phyloP scores from a whole-genome alignment of 2,888 invertebrate genomes.

The Tenthredo scrophulariae region DNA sequence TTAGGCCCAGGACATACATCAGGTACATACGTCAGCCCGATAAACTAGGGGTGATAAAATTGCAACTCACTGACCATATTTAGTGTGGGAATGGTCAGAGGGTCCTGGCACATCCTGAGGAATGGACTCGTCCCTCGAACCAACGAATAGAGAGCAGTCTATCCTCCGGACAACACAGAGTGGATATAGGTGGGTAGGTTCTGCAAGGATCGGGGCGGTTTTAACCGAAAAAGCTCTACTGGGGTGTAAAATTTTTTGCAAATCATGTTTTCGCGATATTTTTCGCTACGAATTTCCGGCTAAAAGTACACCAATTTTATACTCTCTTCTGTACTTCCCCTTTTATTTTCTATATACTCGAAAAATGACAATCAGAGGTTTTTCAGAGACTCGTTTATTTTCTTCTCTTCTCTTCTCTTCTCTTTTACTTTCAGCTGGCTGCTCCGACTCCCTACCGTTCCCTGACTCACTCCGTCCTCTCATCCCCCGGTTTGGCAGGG shows the following conservation, averaged over 20 bases:
- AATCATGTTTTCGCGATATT: not conserved
- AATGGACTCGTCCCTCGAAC: constrained; percentile 41
- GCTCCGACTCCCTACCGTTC: constrained; percentile 56
- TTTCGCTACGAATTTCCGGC: too few species aligned
- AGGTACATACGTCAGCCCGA: not conserved
- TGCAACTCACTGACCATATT: constrained; percentile 78
- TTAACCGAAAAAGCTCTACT: not conserved
- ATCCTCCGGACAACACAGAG: constrained; percentile 24
- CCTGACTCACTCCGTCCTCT: not conserved
- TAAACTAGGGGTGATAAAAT: constrained; percentile 67
- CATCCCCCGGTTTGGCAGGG: not conserved
- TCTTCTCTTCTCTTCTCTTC: not conserved
- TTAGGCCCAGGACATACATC: not conserved
- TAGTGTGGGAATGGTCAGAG: constrained; percentile 77
- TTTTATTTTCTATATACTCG: not conserved
- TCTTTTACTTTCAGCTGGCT: constrained; percentile 73
- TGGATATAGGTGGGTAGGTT: not conserved
- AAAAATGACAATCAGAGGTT: constrained; percentile 5
- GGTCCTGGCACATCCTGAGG: constrained; percentile 56
- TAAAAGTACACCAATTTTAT: not conserved
- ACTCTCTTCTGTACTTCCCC: not conserved
- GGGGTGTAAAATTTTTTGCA: not conserved
- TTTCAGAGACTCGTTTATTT: not conserved
- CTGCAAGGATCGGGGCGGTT: not conserved
- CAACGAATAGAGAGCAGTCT: constrained; percentile 25